Conservation (phyloP, 2,888 invertebrate species). For the Calliphora vomitoria region DNA sequence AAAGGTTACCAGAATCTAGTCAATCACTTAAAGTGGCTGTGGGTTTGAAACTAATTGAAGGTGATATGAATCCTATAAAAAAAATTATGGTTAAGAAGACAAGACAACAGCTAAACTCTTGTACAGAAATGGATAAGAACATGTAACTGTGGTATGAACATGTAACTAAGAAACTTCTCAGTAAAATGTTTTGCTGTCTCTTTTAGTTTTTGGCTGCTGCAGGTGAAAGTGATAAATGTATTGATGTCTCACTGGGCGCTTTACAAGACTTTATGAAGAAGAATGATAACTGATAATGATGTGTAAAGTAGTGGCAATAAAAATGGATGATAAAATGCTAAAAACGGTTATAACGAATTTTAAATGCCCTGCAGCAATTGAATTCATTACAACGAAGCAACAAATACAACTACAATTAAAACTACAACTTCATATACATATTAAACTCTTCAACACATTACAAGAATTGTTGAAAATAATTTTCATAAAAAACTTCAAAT, state of each 20-base stretch:
- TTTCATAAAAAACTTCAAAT: too few relatives aligned
- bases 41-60: constrained; percentile 72
- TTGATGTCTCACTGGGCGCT: constrained; percentile 64
- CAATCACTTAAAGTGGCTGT: constrained; percentile 70
- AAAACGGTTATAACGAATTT: too few relatives aligned
- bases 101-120: constrained; percentile 12
- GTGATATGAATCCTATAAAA: constrained; percentile 63
- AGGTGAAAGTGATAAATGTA: constrained; percentile 79
- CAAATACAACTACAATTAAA: too few relatives aligned
- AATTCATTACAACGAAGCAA: too few relatives aligned
- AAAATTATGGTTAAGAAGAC: constrained; percentile 47
- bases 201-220: neutral
- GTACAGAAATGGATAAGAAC: neutral
- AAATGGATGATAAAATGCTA: neutral
- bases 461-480: too few relatives aligned
- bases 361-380: too few relatives aligned
- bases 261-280: neutral
- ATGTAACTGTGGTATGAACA: constrained; percentile 24
- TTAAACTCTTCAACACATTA: too few relatives aligned
- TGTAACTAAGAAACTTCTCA: neutral
- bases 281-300: constrained; percentile 40
- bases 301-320: constrained; percentile 29
- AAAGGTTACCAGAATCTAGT: constrained; percentile 59
- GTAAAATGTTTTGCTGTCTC: neutral
- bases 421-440: too few relatives aligned